A percentile compares a stretch with the other conserved stretches of the same genome.
These are phyloP conservation scores for Cololabis saira DNA, from an alignment of 2,113 vertebrate species.

Conservation along the genomic window DNA sequence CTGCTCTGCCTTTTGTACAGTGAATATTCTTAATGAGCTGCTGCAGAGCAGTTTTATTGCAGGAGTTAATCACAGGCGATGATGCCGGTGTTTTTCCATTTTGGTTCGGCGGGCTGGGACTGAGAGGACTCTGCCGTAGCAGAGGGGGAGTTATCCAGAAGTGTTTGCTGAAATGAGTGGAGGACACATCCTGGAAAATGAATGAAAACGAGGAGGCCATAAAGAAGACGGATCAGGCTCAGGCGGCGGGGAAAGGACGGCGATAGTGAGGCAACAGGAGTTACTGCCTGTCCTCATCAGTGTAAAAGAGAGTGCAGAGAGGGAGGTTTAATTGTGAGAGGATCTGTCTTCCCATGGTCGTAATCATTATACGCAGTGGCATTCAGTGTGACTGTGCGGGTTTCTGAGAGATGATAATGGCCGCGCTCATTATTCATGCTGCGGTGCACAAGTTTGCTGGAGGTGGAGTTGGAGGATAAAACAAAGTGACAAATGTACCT, in stretches of 20 bases:
- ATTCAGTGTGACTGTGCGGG: constrained; percentile 7
- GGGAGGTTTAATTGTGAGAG: constrained; percentile 15
- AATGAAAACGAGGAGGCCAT: constrained; percentile 69
- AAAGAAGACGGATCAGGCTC: constrained; percentile 52
- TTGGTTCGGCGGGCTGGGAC: constrained; percentile 7
- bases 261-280: constrained; percentile 1
- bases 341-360: constrained; percentile 13
- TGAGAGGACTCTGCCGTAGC: constrained; percentile 46
- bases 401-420: constrained; percentile 42
- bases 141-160: constrained; percentile 25
- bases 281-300: constrained; percentile 24
- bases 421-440: constrained; percentile 30
- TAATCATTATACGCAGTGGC: constrained; percentile 25
- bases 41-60: constrained; percentile 26
- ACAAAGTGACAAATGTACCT: constrained; percentile 27
- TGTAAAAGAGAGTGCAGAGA: constrained; percentile 7
- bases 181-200: constrained; percentile 49
- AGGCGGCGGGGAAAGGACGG: constrained; percentile 9
- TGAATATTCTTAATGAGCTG: constrained; percentile 50
- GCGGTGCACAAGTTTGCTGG: constrained; percentile 26
- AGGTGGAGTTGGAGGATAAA: constrained; percentile 29
- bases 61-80: constrained; percentile 35
- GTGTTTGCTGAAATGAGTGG: constrained; percentile 51
- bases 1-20: constrained; percentile 49
- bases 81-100: constrained; percentile 17